Percentiles rank a stretch among this genome's conserved stretches.
Conservation (phyloP, 2,113 vertebrate species). For the Epinephelus lanceolatus region DNA sequence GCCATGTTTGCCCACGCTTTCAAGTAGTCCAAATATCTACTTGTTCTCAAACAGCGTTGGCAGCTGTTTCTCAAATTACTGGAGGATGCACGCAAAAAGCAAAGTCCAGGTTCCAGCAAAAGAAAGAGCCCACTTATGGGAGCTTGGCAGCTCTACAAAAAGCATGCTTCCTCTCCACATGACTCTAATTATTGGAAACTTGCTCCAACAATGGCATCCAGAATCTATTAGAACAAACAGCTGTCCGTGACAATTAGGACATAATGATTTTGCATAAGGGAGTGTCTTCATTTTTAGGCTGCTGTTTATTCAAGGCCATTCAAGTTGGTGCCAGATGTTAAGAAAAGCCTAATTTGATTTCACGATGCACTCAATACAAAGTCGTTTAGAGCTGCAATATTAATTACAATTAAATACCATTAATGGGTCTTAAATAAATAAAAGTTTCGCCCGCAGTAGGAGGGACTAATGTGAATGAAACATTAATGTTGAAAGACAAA, state of each 20-base stretch:
- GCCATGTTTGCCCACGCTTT: constrained; percentile 71
- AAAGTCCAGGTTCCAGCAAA: constrained; percentile 71
- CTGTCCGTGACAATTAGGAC: constrained; percentile 80
- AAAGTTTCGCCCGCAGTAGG: constrained; percentile 25
- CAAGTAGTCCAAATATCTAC: constrained; percentile 69
- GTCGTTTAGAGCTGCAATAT: constrained; percentile 40
- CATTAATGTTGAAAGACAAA: constrained; percentile 63
- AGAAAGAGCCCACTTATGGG: constrained; percentile 65
- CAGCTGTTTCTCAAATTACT: constrained; percentile 77
- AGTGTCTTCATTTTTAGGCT: constrained; percentile 59
- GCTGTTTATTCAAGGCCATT: constrained; percentile 62
- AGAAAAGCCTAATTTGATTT: constrained; percentile 64
- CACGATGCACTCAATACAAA: constrained; percentile 30
- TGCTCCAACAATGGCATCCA: constrained; percentile 79
- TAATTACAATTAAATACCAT: constrained; percentile 65
- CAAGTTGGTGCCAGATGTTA: constrained; percentile 64
- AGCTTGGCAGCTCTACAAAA: constrained; percentile 75
- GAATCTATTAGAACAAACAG: constrained; percentile 82
- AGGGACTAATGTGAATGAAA: constrained; percentile 57
- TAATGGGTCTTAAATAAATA: constrained; percentile 65
- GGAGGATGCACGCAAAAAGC: constrained; percentile 46
- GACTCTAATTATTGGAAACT: constrained; percentile 79
- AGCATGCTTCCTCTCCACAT: constrained; percentile 69
- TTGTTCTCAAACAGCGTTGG: constrained; percentile 76
- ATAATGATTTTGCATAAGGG: constrained; percentile 69